A percentile compares a stretch with the other conserved stretches of the same genome.
phyloP scores from a whole-genome alignment of 1,140 invertebrate genomes.

The Chironomus striatipennis region DNA sequence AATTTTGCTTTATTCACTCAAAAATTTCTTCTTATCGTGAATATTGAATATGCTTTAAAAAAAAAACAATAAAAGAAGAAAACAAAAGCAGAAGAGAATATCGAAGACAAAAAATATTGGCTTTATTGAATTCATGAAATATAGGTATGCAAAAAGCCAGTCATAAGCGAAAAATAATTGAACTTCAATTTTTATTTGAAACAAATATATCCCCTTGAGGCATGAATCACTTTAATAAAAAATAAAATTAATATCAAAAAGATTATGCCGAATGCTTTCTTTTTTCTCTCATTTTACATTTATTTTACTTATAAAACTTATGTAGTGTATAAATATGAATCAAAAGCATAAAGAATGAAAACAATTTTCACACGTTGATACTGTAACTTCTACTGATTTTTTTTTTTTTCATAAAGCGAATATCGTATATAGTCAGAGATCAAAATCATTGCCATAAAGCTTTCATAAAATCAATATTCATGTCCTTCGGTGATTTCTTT shows the following conservation, averaged over 20 bases:
- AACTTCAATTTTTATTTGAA: slow-evolving; percentile 15
- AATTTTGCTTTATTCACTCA: too few species aligned
- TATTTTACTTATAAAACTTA: background rate
- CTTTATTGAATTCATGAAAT: background rate
- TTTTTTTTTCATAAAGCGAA: background rate
- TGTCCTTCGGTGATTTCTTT: background rate
- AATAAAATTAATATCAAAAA: slow-evolving; percentile 5
- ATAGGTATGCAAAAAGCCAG: background rate
- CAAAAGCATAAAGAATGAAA: background rate
- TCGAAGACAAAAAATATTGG: background rate
- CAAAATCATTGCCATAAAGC: background rate
- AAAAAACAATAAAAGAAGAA: too few species aligned
- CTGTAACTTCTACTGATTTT: background rate
- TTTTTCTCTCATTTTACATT: background rate
- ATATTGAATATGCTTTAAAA: too few species aligned
- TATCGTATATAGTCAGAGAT: background rate
- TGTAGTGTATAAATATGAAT: background rate
- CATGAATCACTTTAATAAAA: slow-evolving; percentile 13
- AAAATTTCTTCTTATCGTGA: too few species aligned
- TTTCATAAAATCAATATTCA: slow-evolving; percentile 4
- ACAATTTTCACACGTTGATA: background rate
- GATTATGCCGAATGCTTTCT: slow-evolving; percentile 2
- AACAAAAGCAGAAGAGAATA: too few species aligned
- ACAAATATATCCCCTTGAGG: background rate
- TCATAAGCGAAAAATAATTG: slow-evolving; percentile 3